phyloP scores from a whole-genome alignment of 2,797 vertebrate genomes.

The Momotus momota region DNA sequence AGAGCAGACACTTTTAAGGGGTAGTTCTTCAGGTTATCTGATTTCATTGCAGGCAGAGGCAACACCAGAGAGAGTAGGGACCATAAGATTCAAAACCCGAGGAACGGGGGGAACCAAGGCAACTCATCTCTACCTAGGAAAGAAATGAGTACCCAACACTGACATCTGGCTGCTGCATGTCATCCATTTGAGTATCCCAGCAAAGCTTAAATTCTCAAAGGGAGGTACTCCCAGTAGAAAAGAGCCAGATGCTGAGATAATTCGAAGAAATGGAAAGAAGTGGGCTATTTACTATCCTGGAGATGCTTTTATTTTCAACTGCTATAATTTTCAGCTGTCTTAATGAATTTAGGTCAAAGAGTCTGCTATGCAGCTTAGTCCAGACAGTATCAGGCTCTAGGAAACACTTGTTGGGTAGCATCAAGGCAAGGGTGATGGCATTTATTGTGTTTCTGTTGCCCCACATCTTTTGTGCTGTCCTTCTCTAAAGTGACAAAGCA shows the following conservation, averaged over 20 bases:
- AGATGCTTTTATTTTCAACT: constrained; percentile 40
- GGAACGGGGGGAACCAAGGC: background rate
- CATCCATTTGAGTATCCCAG: background rate
- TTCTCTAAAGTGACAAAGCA: background rate
- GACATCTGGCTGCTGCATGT: background rate
- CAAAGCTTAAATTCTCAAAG: background rate
- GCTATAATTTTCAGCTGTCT: constrained; percentile 47
- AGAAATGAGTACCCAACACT: background rate
- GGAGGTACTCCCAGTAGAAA: background rate
- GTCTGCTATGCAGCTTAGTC: background rate
- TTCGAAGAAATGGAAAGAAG: constrained; percentile 33
- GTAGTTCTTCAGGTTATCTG: background rate
- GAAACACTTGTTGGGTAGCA: background rate
- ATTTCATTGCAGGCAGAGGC: background rate
- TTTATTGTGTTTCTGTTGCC: background rate
- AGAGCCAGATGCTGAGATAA: background rate
- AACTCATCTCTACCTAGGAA: background rate
- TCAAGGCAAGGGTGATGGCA: background rate
- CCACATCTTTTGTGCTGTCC: background rate
- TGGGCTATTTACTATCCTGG: background rate
- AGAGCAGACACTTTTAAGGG: background rate
- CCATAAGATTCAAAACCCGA: background rate
- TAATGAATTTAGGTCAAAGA: constrained; percentile 32
- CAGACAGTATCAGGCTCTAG: background rate
- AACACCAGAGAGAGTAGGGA: background rate